Base-by-base conservation (phyloP, 2,797 vertebrate genomes). In the Alectoris magna region DNA sequence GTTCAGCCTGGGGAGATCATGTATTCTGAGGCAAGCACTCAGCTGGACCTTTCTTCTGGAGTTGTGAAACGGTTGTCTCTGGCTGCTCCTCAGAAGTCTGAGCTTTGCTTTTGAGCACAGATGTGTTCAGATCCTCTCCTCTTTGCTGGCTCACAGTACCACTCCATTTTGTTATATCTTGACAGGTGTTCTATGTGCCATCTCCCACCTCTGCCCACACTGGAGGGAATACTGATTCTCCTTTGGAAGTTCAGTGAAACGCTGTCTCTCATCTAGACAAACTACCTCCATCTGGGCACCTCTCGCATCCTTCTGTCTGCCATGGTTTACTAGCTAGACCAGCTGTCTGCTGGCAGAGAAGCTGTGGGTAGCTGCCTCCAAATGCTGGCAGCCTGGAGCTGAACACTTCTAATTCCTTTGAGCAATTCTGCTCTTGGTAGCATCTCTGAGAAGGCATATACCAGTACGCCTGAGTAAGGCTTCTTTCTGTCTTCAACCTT, bases 361-460 rank as follows among this genome's bases (percentile, higher is more conserved):
- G n/a, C 66, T 90, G 81, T 85, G 84, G 72, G 73, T 79, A 91
- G 44, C 84, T 90, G 75, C 70, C 84, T 88, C 91, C 62, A 92
- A 59, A 78, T 84, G 82, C 43, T 92, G 67, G 70, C 88, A 95
- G 51, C 27, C 70, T 78, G 48, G 91, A 51, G 63, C 11, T 91
- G 75, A 90, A 27, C 67, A 51, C 19, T 85, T 91, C 63, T 89
- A 74, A 59, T 93, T 86, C 62, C 44, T 77, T 69, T 68, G 41
- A 79, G 72, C 64, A 77, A 9, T 89, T 94, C 49, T 53, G 13
- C 56, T 90, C 0, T 21, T 62, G 46, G 27, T 60, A 87, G 10
- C 73, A 29, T 43, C 31, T 83, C 72, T 68, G 43, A 75, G 63
- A 85, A 80, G 23, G n/a, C 49, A 91, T 11, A 27, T 75, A 48